phyloP scores from a whole-genome alignment of 2,797 vertebrate genomes.

The Tenualosa ilisha region DNA sequence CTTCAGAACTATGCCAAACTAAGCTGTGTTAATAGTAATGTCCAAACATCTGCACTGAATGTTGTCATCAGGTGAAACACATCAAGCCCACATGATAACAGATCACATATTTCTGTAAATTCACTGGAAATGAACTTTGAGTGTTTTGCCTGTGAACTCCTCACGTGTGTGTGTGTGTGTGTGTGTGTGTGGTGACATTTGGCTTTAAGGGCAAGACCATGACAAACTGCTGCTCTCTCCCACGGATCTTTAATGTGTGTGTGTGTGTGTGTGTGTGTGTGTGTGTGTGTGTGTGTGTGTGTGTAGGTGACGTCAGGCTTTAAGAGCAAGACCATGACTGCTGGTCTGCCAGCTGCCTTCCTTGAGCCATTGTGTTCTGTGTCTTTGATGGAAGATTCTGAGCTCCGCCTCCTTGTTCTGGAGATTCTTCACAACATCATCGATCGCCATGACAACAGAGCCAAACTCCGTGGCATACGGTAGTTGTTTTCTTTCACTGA shows the following conservation, averaged over 20 bases:
- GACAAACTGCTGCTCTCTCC: constrained; percentile 66
- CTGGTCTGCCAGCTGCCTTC: constrained; percentile 84
- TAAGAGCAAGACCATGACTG: constrained; percentile 88
- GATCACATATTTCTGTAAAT: no score
- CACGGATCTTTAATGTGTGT: no score
- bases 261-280: constrained; percentile 3
- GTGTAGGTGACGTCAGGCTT: constrained; percentile 94
- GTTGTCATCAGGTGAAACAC: no score
- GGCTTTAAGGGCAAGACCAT: constrained; percentile 94
- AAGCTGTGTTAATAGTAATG: no score
- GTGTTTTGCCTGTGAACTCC: no score
- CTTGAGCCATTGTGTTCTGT: constrained; percentile 91
- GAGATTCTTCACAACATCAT: constrained; percentile 96
- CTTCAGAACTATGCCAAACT: no score
- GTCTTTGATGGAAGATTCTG: constrained; percentile 93
- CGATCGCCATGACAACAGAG: constrained; percentile 95
- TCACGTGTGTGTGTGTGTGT: neutral
- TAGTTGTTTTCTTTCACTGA: constrained; percentile 45
- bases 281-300: constrained; percentile 20
- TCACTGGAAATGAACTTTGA: no score
- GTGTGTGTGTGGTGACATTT: constrained; percentile 77
- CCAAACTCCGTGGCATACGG: constrained; percentile 95
- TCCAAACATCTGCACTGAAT: no score
- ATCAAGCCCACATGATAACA: no score
- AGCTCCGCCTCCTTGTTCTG: constrained; percentile 90